Evolutionary conservation across 2,888 invertebrate species (phyloP), one percentile per base, ranked within the genome.

Genomic region (Epirrita christyi): DNA sequence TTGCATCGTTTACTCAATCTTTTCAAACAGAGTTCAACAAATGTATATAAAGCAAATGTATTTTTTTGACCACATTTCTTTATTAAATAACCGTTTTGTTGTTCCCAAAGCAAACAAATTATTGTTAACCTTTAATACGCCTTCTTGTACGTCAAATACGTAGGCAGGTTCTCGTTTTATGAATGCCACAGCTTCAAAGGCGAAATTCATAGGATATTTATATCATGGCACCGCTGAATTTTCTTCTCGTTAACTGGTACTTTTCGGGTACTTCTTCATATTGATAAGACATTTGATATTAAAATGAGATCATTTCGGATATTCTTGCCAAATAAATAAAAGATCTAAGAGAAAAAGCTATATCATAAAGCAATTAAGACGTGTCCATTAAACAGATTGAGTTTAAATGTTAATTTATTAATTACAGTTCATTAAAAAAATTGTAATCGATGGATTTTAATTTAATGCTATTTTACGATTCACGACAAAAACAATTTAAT

Each of bases 401-500:
- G 9, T 43, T 42, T n/a, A 6, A 6, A 29, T 43, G 43, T 36
- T 34, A 37, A 46, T 36, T 36, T 36, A 46, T 50, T 36, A n/a
- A 50, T 27, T 36, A 42, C n/a, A 29, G 41, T 14, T 36, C 32
- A 13, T 41, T 21, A 49, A 45, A 15, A 38, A 34, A 34, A 36
- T 43, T 50, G n/a, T 34, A n/a, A 41, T 38, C 54, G 41, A 37
- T 37, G 40, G 47, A 68, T 66, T 64, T 51, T 64, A 72, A 72
- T 63, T 56, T 57, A 55, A 72, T 70, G 61, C 58, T 46, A 73
- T 73, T 74, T 73, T 65, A 64, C 65, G 60, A 75, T 75, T 76
- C 64, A 70, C 68, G 68, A 67, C 61, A 66, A 63, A n/a, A 73
- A 67, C 71, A 79, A 70, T 71, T 72, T 70, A 67, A 68, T 50